Base-by-base conservation (phyloP, 2,888 invertebrate species). In the Philereme vetulata region DNA sequence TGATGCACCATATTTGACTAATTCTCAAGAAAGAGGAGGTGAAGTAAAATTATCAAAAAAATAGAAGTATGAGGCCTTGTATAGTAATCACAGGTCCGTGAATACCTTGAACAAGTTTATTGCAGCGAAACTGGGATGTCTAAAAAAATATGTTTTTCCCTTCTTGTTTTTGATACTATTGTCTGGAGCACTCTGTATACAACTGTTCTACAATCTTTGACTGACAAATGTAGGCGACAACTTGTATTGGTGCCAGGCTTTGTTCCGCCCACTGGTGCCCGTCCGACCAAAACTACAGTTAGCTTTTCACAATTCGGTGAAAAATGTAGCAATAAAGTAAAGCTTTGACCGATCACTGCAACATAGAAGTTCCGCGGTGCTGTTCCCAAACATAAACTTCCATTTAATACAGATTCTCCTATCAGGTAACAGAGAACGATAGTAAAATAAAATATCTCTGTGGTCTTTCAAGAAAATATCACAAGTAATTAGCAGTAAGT, bases 181-280 rank as follows among this genome's bases (percentile, higher is more conserved):
- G n/a, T 11, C 21, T 4, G 21, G 7, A 8, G 4, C 57, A 54
- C 44, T 38, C 57, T 57, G 61, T 62, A 48, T 47, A 21, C 21
- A 34, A 47, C 36, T 43, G 55, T 55, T 54, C 49, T 45, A 58
- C 46, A 52, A 50, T 59, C 57, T 58, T 49, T 60, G 68, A 71
- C 75, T 74, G 74, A 78, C 77, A 72, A 79, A 81, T 81, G 76
- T 81, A 80, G 76, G 81, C 74, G 81, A 85, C 80, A 78, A 75
- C 66, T 71, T 61, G 67, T 63, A 75, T 75, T 71, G 73, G 66
- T 75, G 72, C 61, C 76, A 70, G 60, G 59, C 69, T 71, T 67
- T 68, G 62, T 68, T 65, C 67, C 66, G 57, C 63, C 70, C 64
- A 68, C 64, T 40, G 49, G 45, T 51, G 60, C 55, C 63, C 62